These are phyloP conservation scores for Amphipyra berbera DNA, from an alignment of 2,888 invertebrate species.

Conservation along the genomic window DNA sequence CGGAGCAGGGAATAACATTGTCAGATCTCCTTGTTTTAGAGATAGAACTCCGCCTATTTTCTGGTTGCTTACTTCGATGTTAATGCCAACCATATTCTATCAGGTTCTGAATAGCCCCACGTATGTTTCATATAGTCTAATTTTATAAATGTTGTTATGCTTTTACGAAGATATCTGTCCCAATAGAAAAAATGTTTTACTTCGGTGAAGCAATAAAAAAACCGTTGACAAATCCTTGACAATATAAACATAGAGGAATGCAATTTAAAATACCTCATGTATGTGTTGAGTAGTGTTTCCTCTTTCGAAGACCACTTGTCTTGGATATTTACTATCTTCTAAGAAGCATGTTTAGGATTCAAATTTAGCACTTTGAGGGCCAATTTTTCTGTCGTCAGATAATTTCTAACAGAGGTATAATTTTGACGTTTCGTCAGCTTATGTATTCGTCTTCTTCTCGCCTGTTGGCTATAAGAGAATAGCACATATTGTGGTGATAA, in stretches of 20 bases:
- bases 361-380: slow-evolving; percentile 7
- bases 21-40: slow-evolving; percentile 53
- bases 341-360: slow-evolving; percentile 37
- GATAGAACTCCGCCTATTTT: slow-evolving; percentile 63
- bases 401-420: too few species aligned
- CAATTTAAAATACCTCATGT: slow-evolving; percentile 33
- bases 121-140: slow-evolving; percentile 52
- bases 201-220: slow-evolving; percentile 14
- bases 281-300: slow-evolving; percentile 24
- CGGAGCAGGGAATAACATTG: slow-evolving; percentile 23
- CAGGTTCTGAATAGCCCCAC: slow-evolving; percentile 53
- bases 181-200: slow-evolving; percentile 22
- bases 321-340: slow-evolving; percentile 35
- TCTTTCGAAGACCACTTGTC: slow-evolving; percentile 13
- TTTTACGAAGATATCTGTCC: slow-evolving; percentile 36
- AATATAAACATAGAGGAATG: slow-evolving; percentile 21
- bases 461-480: too few species aligned
- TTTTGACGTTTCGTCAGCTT: too few species aligned
- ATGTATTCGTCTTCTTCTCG: too few species aligned
- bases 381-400: not conserved
- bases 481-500: too few species aligned
- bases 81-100: slow-evolving; percentile 49
- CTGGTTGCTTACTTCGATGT: slow-evolving; percentile 46
- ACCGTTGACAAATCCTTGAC: slow-evolving; percentile 21
- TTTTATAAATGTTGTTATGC: slow-evolving; percentile 52